Percentiles rank a stretch among this genome's conserved stretches.
Evolutionary conservation across 2,113 vertebrate genomes (phyloP).

Genomic region (Platysteira castanea): DNA sequence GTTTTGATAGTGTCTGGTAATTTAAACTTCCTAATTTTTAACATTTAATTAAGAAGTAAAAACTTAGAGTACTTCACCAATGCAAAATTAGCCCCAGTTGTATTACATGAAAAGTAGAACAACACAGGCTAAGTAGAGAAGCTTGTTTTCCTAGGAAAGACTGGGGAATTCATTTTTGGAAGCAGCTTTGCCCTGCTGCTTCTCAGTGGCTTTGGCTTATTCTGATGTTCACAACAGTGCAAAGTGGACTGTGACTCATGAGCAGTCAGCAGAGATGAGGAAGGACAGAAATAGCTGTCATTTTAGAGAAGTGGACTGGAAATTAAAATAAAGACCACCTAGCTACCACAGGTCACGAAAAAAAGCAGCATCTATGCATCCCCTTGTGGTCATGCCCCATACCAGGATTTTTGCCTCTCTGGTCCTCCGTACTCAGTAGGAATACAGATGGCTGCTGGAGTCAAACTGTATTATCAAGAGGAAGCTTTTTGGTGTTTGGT

Average conservation of each 20-base stretch:
- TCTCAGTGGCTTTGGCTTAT: not conserved
- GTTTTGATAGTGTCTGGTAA: not conserved
- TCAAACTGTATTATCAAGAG: not conserved
- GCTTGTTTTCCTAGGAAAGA: not conserved
- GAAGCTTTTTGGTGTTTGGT: not conserved
- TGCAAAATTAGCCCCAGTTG: not conserved
- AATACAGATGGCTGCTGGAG: not conserved
- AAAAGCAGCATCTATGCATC: not conserved
- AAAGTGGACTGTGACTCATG: accelerated
- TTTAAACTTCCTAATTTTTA: not conserved
- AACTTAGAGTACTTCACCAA: not conserved
- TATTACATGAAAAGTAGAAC: not conserved
- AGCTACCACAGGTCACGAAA: not conserved
- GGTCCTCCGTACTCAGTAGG: accelerated
- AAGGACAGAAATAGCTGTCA: not conserved
- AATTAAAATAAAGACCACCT: not conserved
- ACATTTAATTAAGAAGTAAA: not conserved
- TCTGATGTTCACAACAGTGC: accelerated
- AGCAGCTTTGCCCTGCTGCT: not conserved
- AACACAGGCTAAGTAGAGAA: not conserved
- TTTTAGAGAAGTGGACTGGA: not conserved
- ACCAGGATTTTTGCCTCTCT: not conserved
- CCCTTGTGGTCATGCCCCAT: not conserved
- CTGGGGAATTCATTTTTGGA: not conserved
- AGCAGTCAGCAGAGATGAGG: not conserved